A percentile compares a stretch with the other conserved stretches of the same genome.
Evolutionary conservation across 1,140 invertebrate species (phyloP).

Genomic region (Bathynomus jamesi): DNA sequence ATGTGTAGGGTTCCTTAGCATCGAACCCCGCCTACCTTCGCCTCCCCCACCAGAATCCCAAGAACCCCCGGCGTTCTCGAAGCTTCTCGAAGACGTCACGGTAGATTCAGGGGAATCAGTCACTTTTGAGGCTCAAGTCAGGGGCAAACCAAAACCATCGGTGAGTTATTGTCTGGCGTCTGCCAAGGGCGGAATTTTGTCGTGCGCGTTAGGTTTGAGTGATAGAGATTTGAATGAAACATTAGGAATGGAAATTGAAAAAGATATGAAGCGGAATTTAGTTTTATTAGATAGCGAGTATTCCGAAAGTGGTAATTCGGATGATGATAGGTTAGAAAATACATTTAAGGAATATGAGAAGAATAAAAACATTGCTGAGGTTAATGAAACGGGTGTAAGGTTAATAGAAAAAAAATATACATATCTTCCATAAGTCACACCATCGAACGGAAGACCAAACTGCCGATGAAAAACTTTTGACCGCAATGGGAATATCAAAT

Average conservation of each 20-base stretch:
- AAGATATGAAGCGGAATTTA: neutral
- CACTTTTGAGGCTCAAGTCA: constrained; percentile 62
- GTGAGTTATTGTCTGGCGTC: constrained; percentile 43
- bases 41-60: constrained; percentile 51
- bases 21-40: constrained; percentile 30
- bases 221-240: neutral
- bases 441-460: no score
- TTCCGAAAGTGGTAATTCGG: neutral
- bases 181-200: neutral
- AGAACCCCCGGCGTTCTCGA: constrained; percentile 56
- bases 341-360: no score
- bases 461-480: no score
- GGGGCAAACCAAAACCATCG: constrained; percentile 63
- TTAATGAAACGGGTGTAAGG: no score
- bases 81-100: constrained; percentile 53
- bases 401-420: no score
- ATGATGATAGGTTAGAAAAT: no score
- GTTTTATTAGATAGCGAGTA: neutral
- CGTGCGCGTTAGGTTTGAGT: neutral
- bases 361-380: no score
- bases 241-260: neutral
- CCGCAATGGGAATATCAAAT: neutral
- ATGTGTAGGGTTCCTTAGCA: constrained; percentile 65
- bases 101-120: constrained; percentile 50
- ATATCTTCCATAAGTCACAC: neutral